These are phyloP conservation scores for Agapornis roseicollis DNA, from an alignment of 2,113 vertebrate genomes.

Conservation along the genomic window DNA sequence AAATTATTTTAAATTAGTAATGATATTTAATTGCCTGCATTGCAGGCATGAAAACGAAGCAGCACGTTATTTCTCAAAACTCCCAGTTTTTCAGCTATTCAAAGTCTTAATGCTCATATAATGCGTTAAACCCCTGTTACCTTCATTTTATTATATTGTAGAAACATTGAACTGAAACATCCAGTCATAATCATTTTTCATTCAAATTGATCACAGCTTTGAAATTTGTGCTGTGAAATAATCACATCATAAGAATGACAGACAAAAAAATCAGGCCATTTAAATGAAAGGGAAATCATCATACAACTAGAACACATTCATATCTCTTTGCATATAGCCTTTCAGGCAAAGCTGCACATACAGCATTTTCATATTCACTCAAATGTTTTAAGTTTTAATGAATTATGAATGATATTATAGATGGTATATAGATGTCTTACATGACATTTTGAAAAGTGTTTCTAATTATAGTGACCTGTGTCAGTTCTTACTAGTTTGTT, in stretches of 20 bases:
- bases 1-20: background rate
- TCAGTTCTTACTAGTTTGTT: conserved; percentile 21
- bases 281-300: conserved; percentile 28
- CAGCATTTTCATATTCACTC: background rate
- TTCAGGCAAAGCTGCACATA: conserved; percentile 28
- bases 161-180: conserved; percentile 25
- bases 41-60: background rate
- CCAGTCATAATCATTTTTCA: conserved; percentile 6
- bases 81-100: background rate
- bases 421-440: background rate
- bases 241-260: background rate
- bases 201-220: conserved; percentile 36
- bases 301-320: background rate
- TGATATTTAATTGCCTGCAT: background rate
- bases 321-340: background rate
- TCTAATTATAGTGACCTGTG: conserved; percentile 24
- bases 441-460: conserved; percentile 8
- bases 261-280: conserved; percentile 28
- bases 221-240: background rate
- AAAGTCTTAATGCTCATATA: background rate
- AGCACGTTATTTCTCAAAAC: background rate
- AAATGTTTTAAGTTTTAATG: conserved; percentile 39
- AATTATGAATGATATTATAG: conserved; percentile 44
- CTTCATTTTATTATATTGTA: conserved; percentile 27
- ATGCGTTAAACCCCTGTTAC: background rate